Evolutionary conservation across 2,888 invertebrate genomes (phyloP), one percentile per base, ranked within the genome.

Genomic region (Germaria angustata): DNA sequence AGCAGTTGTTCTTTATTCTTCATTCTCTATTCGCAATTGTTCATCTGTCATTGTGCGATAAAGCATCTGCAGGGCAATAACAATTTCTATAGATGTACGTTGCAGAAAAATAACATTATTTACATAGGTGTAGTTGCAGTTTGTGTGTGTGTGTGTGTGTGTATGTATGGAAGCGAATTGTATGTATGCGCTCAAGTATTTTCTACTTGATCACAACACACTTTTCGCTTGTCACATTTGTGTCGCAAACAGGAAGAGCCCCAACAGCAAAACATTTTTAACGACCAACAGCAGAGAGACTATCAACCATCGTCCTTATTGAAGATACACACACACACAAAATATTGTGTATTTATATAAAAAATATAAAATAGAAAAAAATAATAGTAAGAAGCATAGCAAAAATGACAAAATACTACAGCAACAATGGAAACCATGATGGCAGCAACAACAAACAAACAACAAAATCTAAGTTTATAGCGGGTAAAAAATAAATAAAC

Each of bases 181-280:
- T n/a, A n/a, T 44, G 11, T 28, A 34, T 41, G n/a, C 59, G 41
- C 57, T 72, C 39, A 59, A 39, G 15, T 41, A 68, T 86, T 87
- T 87, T 87, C 85, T 86, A 86, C 85, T 87, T 82, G 78, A 75
- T 88, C 86, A 86, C 84, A 85, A 79, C 84, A 87, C 87, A 88
- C 86, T 88, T 88, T 88, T 88, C 87, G 85, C 87, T 86, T 88
- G 88, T 88, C 88, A 88, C 87, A 88, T 88, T 88, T 88, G 87
- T 88, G 88, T 88, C 87, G 84, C 87, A 87, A 88, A 87, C 88
- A 88, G 88, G 88, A 88, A 86, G 86, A 53, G 73, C 69, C 78
- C 72, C 80, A 73, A 39, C 76, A 80, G 81, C 79, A 72, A 73
- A 63, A 78, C 46, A 59, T 57, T 78, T 66, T 79, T 80, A 81